phyloP scores from a whole-genome alignment of 2,113 vertebrate species.

The Psophia crepitans region DNA sequence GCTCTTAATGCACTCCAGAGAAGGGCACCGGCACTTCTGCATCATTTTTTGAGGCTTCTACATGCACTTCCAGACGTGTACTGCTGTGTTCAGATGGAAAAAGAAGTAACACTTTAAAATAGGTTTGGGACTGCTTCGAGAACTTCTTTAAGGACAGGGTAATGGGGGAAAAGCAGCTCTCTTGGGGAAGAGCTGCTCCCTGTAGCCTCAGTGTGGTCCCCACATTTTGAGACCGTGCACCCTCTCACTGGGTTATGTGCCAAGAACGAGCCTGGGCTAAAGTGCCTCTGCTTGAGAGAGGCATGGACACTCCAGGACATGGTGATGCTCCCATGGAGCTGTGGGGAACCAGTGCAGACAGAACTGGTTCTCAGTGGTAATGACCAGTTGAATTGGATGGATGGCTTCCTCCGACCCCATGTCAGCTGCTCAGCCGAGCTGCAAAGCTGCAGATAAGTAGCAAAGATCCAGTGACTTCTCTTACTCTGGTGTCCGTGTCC shows the following conservation, averaged over 20 bases:
- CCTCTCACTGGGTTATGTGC: background rate
- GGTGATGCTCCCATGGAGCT: background rate
- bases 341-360: background rate
- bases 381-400: accelerated
- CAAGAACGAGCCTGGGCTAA: background rate
- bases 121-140: background rate
- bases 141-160: background rate
- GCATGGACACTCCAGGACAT: accelerated
- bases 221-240: background rate
- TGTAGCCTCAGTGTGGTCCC: accelerated
- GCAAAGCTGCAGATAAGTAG: background rate
- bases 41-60: background rate
- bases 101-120: background rate
- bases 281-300: accelerated
- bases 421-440: background rate
- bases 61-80: background rate
- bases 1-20: background rate
- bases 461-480: background rate
- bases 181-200: background rate
- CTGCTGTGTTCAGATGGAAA: background rate
- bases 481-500: background rate
- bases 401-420: background rate
- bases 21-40: accelerated
- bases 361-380: background rate
- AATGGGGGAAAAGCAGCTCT: background rate